Evolutionary conservation across 2,888 invertebrate genomes (phyloP), one percentile per base, ranked within the genome.

Genomic region (Andrena camellia): DNA sequence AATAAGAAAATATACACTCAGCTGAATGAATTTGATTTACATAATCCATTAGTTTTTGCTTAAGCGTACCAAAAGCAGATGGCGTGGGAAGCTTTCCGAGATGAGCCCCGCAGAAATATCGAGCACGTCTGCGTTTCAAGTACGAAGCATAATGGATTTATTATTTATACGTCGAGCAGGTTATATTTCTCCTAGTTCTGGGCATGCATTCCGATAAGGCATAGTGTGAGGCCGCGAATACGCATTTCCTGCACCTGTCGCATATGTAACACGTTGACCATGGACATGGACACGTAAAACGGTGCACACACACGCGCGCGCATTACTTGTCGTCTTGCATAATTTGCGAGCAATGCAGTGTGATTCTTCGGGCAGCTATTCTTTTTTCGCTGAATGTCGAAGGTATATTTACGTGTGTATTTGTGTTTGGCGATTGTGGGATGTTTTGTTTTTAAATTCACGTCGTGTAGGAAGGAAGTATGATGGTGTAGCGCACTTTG

Each of bases 241-340:
- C 35, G 80, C 75, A 73, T 85, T 85, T 85, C 83, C 85, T 81
- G 83, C 73, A 82, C 80, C 73, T 79, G 77, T 75, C 74, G 68
- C 72, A 78, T 77, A 71, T 77, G 67, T 80, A 83, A 80, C 84
- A 57, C 72, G 84, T 80, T 79, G 84, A 78, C 83, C 84, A 70
- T 83, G 83, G 74, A 64, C 76, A 76, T 70, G 75, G 73, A 80
- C 60, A 72, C 64, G 64, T 66, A 75, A 71, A 78, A 59, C n/a
- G 80, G 68, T 66, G 74, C 76, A 63, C 48, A 42, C 31, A 52
- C 26, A 59, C 31, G 8, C 57, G 23, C 63, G 10, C 31, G n/a
- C 54, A 17, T 35, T 64, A 29, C 52, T 23, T 35, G 57, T 23
- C 29, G 75, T 67, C 76, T 85, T 85, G 78, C 80, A 83, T 85